phyloP scores from a whole-genome alignment of 2,113 vertebrate genomes.

The Pterocles orientalis region DNA sequence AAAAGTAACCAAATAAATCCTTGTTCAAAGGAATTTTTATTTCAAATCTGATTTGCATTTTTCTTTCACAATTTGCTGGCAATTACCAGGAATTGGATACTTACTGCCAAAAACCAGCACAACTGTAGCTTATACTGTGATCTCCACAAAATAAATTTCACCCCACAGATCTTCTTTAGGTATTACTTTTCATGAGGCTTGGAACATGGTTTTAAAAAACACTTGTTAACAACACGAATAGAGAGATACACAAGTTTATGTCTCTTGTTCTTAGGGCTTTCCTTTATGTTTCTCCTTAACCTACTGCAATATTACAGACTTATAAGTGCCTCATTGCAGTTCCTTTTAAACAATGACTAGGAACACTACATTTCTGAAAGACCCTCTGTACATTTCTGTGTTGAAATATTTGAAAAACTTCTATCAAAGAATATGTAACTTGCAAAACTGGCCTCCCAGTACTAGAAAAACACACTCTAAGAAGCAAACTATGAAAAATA shows the following conservation, averaged over 20 bases:
- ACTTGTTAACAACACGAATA: background rate
- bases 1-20: background rate
- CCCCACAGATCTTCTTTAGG: background rate
- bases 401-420: background rate
- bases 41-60: background rate
- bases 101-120: background rate
- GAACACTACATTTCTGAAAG: background rate
- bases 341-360: background rate
- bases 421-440: background rate
- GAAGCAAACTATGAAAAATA: background rate
- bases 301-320: background rate
- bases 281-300: background rate
- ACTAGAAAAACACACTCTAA: background rate
- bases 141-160: background rate
- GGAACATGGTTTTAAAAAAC: background rate
- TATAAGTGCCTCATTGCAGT: background rate
- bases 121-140: background rate
- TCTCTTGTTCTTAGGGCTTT: background rate
- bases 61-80: background rate
- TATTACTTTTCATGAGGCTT: background rate
- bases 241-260: background rate
- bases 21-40: background rate
- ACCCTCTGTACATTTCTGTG: background rate
- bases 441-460: background rate
- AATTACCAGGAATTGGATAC: background rate